phyloP scores from a whole-genome alignment of 2,888 invertebrate species.

The Polyploca ridens region DNA sequence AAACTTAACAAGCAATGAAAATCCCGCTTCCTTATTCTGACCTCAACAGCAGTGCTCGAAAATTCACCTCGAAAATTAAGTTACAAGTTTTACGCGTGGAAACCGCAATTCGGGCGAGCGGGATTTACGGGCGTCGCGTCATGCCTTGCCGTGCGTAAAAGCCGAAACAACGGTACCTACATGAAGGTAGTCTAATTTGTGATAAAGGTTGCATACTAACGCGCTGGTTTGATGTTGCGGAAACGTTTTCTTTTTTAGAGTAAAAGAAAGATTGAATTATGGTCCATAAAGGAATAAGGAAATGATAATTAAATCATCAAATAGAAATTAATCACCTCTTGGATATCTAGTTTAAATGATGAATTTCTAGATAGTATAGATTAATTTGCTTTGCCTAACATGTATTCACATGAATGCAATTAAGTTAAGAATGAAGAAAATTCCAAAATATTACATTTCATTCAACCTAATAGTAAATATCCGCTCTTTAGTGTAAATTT shows the following conservation, averaged over 20 bases:
- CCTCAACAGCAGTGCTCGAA: not conserved
- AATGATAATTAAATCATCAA: too few species aligned
- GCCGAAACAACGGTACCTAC: not conserved
- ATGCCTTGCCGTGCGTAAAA: not conserved
- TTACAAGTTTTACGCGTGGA: constrained; percentile 2
- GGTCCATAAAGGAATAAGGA: too few species aligned
- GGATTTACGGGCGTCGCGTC: not conserved
- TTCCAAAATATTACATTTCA: too few species aligned
- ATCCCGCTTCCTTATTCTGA: not conserved
- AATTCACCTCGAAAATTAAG: constrained; percentile 4
- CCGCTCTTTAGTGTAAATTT: too few species aligned
- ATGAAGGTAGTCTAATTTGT: not conserved
- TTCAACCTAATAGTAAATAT: too few species aligned
- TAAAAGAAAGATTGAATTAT: too few species aligned
- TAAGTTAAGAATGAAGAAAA: too few species aligned
- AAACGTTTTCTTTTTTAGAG: not conserved
- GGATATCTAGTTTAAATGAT: too few species aligned
- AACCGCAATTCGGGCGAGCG: not conserved
- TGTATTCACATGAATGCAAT: too few species aligned
- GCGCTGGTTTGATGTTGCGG: not conserved
- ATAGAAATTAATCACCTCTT: too few species aligned
- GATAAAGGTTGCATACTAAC: not conserved
- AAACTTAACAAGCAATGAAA: not conserved
- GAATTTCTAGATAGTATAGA: too few species aligned
- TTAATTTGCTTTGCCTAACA: too few species aligned